Evolutionary conservation across 37 sponge, comb jelly and placozoan genomes (phyloP), one percentile per base, ranked within the genome.

Genomic region (Crambe crambe): DNA sequence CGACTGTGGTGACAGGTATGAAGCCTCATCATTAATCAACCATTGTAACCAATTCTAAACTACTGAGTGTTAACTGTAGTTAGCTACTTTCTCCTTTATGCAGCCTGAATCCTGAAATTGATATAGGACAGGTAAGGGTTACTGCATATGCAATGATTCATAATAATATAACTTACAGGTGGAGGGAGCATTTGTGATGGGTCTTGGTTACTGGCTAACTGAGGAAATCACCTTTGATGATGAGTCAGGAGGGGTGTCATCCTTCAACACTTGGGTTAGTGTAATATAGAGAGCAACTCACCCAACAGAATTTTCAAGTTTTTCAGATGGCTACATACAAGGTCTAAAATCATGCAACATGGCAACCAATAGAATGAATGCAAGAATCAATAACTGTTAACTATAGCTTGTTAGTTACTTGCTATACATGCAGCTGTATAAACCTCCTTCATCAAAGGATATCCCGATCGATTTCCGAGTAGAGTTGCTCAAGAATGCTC

Each of bases 81-180:
- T 40, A 23, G 43, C 17, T 56, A 10, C 61, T 36, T 1, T 6
- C 31, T 38, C 4, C 20, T 69, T 54, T 18, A 1, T 64, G 42
- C 61, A 93, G 94, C 47, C 82, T 93, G 31, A 93, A 93, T 78
- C 94, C 94, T 26, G 90, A 83, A 57, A 81, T 93, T 69, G 94
- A 93, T 42, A 67, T 90, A 69, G 94, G 94, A n/a, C 94, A 93
- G 64, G 51, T 47, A 47, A 15, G 51, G 12, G 12, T 47, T 47
- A 12, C 6, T 15, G 51, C 12, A 47, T 47, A 15, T 15, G 6
- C 12, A 47, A 15, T 47, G 12, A 12, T 47, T 47, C 6, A 47
- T 47, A 47, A 12, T 47, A 47, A 47, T 12, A 47, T 47, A 47
- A 47, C 51, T 47, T 47, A 12, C 51, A 47, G 51, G 90, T 82